Evolutionary conservation across 2,888 invertebrate species (phyloP).

Genomic region (Noctua fimbriata): DNA sequence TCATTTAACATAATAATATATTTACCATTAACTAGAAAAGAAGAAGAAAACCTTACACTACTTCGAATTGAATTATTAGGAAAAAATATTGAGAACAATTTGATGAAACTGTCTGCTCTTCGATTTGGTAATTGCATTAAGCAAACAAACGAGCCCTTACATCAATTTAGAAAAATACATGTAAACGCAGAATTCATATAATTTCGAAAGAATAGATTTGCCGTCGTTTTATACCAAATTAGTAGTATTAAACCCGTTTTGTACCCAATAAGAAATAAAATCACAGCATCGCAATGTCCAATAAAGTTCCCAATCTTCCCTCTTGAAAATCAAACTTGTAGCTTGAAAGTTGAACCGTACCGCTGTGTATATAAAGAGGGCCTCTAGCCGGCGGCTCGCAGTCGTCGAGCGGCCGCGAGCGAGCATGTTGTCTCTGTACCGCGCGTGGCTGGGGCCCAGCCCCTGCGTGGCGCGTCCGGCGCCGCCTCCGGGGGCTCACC

Average conservation of each 20-base stretch:
- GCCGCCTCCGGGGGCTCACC: conserved; percentile 87
- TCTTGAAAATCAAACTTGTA: conserved; percentile 40
- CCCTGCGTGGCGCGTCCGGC: conserved; percentile 86
- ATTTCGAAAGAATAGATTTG: neutral
- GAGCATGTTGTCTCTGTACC: conserved; percentile 88
- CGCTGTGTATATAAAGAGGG: conserved; percentile 73
- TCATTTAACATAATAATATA: neutral
- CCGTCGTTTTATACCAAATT: no score
- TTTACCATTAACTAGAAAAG: neutral
- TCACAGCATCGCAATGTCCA: neutral
- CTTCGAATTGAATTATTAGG: neutral
- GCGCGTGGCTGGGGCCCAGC: conserved; percentile 88
- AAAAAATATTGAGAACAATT: neutral
- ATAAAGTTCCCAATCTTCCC: neutral
- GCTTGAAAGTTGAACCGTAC: conserved; percentile 47
- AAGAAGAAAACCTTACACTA: no score
- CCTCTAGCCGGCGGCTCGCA: conserved; percentile 69
- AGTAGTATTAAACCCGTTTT: neutral
- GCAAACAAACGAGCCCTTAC: no score
- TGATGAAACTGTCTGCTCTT: neutral
- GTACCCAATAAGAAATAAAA: neutral
- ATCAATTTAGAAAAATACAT: neutral
- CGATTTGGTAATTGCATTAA: neutral
- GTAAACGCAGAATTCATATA: neutral
- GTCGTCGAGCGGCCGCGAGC: conserved; percentile 70